Conservation (phyloP, 2,797 vertebrate genomes). For the Leuciscus waleckii region DNA sequence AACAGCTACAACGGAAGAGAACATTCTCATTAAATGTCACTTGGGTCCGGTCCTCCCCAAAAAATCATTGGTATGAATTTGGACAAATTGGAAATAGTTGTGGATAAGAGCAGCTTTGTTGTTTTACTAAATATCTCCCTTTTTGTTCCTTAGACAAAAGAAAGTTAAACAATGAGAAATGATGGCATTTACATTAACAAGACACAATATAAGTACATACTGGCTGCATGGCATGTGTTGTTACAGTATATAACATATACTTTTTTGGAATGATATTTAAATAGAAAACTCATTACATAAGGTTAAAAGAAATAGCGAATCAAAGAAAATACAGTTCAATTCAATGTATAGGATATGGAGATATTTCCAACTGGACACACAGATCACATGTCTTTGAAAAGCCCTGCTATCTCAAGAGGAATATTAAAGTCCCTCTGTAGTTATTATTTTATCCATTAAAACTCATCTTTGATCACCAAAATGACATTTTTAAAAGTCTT, state of each 20-base stretch:
- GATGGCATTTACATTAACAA: background rate
- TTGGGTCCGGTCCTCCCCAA: background rate
- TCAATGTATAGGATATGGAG: background rate
- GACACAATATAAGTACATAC: background rate
- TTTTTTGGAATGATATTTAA: background rate
- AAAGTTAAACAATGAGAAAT: background rate
- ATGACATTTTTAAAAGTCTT: too few species aligned
- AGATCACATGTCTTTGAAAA: background rate
- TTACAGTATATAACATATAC: background rate
- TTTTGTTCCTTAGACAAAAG: background rate
- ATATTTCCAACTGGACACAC: background rate
- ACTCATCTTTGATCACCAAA: too few species aligned
- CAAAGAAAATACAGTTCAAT: background rate
- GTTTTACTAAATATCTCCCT: background rate
- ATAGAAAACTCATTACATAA: background rate
- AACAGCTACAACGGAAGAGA: background rate
- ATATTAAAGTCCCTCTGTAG: background rate
- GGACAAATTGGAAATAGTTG: background rate
- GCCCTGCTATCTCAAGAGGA: background rate
- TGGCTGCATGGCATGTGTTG: background rate
- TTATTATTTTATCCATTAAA: too few species aligned
- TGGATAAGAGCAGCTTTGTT: background rate
- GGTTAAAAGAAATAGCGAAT: background rate
- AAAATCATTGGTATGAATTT: background rate
- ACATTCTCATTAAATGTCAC: background rate